Evolutionary conservation across 2,888 invertebrate species (phyloP).

Genomic region (Oligia fasciuncula): DNA sequence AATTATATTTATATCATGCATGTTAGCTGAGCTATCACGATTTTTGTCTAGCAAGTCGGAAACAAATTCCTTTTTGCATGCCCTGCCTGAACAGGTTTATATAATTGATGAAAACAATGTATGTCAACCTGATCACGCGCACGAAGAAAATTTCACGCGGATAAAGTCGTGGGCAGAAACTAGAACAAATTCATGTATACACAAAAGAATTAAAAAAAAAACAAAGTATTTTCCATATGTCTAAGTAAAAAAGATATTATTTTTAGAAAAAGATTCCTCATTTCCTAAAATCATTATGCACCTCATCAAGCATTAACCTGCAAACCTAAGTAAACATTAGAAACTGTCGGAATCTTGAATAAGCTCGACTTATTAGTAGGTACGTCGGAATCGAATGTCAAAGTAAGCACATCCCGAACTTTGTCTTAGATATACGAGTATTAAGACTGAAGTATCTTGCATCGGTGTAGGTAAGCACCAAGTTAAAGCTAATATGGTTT

Average conservation of each 20-base stretch:
- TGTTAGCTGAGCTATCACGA: too few species aligned
- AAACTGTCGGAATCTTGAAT: neutral
- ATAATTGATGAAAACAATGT: too few species aligned
- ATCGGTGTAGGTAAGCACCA: neutral
- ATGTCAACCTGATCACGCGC: too few species aligned
- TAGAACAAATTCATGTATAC: too few species aligned
- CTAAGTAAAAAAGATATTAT: neutral
- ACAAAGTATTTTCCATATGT: too few species aligned
- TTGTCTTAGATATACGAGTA: slow-evolving; percentile 22
- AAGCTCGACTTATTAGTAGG: slow-evolving; percentile 14
- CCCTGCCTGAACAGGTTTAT: too few species aligned
- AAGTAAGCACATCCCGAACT: slow-evolving; percentile 31
- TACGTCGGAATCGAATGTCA: slow-evolving; percentile 23
- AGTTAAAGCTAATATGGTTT: slow-evolving; percentile 12
- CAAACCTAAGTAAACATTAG: neutral
- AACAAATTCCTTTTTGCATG: too few species aligned
- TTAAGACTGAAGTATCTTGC: slow-evolving; percentile 6
- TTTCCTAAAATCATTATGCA: neutral
- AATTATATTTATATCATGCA: too few species aligned
- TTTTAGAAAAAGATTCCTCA: neutral
- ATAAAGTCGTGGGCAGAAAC: too few species aligned
- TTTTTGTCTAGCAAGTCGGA: too few species aligned
- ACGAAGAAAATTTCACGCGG: too few species aligned
- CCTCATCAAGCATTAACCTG: neutral
- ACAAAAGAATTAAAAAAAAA: too few species aligned